Evolutionary conservation across 2,797 vertebrate genomes (phyloP).

Genomic region (Anabacerthia variegaticeps): DNA sequence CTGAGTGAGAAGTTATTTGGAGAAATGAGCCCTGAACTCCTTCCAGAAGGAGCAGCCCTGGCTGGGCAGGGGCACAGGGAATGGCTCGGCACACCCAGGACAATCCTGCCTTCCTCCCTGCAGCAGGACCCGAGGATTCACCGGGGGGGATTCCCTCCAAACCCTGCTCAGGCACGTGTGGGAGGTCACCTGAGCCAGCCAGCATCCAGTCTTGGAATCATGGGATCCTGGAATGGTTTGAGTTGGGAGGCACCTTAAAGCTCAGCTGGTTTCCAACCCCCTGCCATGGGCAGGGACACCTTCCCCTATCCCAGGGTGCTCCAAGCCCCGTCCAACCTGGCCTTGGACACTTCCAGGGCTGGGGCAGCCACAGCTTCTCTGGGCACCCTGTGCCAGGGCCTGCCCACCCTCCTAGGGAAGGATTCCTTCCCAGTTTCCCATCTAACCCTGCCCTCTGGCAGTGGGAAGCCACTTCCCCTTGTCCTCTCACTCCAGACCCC

Average conservation of each 20-base stretch:
- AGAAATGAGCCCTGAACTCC: neutral
- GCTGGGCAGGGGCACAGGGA: neutral
- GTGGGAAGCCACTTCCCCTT: too few species aligned
- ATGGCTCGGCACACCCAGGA: rapidly evolving
- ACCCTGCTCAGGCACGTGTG: rapidly evolving
- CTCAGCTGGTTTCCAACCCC: neutral
- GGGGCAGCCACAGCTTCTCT: neutral
- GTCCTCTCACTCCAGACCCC: too few species aligned
- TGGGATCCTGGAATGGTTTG: neutral
- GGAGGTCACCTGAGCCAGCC: neutral
- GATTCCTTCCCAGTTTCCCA: neutral
- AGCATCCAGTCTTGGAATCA: neutral
- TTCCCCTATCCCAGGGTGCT: rapidly evolving
- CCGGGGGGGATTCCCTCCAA: neutral
- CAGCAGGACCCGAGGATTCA: rapidly evolving
- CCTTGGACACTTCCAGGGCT: neutral
- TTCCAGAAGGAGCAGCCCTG: neutral
- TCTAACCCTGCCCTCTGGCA: too few species aligned
- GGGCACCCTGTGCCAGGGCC: neutral
- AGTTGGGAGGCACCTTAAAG: neutral
- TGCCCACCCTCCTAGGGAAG: rapidly evolving
- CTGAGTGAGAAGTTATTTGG: constrained; percentile 21
- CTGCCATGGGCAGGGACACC: neutral
- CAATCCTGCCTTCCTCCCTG: neutral
- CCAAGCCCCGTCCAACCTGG: rapidly evolving